Conservation (phyloP, 2,888 invertebrate species). For the Agapostemon virescens region DNA sequence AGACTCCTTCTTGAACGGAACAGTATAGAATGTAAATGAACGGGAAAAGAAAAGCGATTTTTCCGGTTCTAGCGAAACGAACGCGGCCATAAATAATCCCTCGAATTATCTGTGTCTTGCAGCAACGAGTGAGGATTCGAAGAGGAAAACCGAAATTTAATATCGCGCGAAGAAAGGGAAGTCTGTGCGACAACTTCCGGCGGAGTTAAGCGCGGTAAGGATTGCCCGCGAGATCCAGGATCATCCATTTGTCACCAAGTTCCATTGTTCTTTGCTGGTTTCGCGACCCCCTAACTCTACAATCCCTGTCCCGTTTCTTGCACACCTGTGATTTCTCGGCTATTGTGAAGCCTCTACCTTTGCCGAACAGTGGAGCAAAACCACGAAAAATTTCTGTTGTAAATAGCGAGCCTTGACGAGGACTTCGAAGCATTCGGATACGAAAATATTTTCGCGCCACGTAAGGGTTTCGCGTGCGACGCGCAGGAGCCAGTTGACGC, state of each 20-base stretch:
- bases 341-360: neutral
- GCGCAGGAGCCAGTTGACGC: neutral
- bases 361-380: neutral
- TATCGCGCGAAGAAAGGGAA: neutral
- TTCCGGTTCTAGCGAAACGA: neutral
- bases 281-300: conserved; percentile 23
- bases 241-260: conserved; percentile 23
- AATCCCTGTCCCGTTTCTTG: conserved; percentile 5
- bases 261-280: conserved; percentile 31
- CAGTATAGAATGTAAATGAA: neutral
- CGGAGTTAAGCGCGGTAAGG: neutral
- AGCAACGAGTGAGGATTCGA: neutral
- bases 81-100: neutral
- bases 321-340: neutral
- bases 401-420: neutral
- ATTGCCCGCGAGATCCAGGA: conserved; percentile 24
- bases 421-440: too few relatives aligned
- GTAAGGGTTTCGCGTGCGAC: neutral
- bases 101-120: neutral
- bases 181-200: neutral
- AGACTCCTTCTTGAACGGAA: neutral
- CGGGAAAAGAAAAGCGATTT: neutral
- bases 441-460: neutral
- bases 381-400: neutral
- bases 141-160: conserved; percentile 1